Evolutionary conservation across 2,113 vertebrate species (phyloP).

Genomic region (Heloderma charlesbogerti): DNA sequence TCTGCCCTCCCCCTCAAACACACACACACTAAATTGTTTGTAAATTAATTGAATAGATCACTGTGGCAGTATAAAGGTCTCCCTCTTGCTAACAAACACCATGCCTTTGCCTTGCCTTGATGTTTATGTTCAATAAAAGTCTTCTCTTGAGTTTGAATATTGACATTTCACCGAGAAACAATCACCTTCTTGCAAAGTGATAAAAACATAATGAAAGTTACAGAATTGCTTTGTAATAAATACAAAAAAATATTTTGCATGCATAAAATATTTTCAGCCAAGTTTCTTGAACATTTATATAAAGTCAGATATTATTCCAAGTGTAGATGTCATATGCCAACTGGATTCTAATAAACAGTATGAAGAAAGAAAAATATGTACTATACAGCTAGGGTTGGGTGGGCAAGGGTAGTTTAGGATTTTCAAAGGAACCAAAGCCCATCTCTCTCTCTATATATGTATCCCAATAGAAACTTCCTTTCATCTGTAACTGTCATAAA

Average conservation of each 20-base stretch:
- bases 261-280: neutral
- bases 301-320: neutral
- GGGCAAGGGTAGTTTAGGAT: neutral
- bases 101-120: conserved; percentile 16
- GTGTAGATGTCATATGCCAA: neutral
- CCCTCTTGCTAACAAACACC: conserved; percentile 39
- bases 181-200: neutral
- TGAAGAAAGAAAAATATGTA: neutral
- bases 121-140: conserved; percentile 49
- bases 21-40: conserved; percentile 8
- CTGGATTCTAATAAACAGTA: neutral
- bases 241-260: neutral
- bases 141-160: conserved; percentile 20
- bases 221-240: conserved; percentile 27
- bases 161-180: conserved; percentile 24
- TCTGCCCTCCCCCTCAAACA: neutral
- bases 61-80: neutral
- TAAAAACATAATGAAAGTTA: conserved; percentile 28
- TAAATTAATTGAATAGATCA: conserved; percentile 52
- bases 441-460: neutral
- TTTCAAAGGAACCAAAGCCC: neutral
- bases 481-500: neutral
- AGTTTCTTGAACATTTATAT: neutral
- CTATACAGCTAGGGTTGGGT: neutral
- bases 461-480: neutral